Percentiles rank a stretch among this genome's conserved stretches.
These are phyloP conservation scores for Montifringilla adamsi DNA, from an alignment of 2,113 vertebrate species.

Conservation along the genomic window DNA sequence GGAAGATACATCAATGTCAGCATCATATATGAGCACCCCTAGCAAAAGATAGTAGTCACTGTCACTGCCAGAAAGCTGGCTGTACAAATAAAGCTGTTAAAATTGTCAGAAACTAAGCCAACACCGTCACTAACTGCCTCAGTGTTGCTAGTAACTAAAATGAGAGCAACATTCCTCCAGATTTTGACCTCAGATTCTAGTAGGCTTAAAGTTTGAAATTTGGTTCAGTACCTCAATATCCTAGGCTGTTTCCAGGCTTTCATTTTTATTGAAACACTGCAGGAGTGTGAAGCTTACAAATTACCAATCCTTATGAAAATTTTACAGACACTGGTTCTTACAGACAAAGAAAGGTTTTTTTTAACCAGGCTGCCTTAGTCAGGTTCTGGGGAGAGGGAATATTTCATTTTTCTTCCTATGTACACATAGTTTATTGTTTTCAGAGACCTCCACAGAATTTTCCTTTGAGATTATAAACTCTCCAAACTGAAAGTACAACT, in stretches of 20 bases:
- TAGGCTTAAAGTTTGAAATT: background rate
- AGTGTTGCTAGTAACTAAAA: background rate
- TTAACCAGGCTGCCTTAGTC: background rate
- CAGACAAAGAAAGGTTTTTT: background rate
- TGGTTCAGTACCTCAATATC: background rate
- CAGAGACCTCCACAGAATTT: background rate
- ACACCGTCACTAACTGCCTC: background rate
- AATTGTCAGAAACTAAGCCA: slow-evolving; percentile 33
- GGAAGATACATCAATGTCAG: slow-evolving; percentile 17
- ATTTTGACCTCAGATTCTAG: background rate
- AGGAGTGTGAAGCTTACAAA: background rate
- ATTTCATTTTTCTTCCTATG: background rate
- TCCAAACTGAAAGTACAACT: background rate
- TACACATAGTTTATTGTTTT: background rate
- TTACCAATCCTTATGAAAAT: background rate
- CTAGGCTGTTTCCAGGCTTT: background rate
- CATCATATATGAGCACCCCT: background rate
- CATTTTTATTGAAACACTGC: background rate
- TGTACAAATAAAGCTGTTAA: slow-evolving; percentile 16
- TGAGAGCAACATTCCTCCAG: background rate
- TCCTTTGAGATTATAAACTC: background rate
- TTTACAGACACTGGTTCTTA: background rate
- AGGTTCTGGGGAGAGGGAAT: background rate
- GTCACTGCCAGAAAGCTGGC: slow-evolving; percentile 4
- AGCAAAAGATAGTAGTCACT: slow-evolving; percentile 39